phyloP scores from a whole-genome alignment of 2,113 vertebrate species.

The Carlito syrichta region DNA sequence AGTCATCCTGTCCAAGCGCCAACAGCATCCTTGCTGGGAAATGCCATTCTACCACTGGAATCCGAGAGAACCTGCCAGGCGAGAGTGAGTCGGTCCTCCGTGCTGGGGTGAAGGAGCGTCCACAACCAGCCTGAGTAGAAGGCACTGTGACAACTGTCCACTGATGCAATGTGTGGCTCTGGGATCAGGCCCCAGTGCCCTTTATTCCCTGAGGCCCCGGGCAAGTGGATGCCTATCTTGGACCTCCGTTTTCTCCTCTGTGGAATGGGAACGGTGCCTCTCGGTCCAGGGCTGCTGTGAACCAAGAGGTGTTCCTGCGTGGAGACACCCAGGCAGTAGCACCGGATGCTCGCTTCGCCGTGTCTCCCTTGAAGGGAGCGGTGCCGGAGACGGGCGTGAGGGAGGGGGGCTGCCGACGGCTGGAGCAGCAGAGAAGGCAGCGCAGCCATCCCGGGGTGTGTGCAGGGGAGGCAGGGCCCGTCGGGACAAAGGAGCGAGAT shows the following conservation, averaged over 20 bases:
- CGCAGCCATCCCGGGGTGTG: too few species aligned
- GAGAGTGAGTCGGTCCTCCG: neutral
- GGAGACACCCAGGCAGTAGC: neutral
- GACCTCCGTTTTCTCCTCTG: neutral
- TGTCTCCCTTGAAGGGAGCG: neutral
- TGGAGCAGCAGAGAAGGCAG: neutral
- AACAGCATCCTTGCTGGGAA: neutral
- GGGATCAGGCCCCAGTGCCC: neutral
- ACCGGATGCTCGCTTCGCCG: neutral
- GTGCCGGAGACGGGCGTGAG: neutral
- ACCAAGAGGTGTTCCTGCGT: too few species aligned
- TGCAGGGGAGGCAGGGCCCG: neutral
- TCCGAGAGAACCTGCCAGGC: neutral
- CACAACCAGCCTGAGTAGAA: neutral
- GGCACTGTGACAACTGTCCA: neutral
- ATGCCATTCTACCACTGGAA: neutral
- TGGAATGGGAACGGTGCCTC: neutral
- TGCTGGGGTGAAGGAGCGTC: rapidly evolving
- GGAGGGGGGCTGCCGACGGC: neutral
- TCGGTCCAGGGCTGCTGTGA: neutral
- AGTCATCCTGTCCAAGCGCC: rapidly evolving
- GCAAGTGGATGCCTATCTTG: neutral
- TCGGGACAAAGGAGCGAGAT: too few species aligned
- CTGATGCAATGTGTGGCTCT: neutral
- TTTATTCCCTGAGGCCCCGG: neutral